Evolutionary conservation across 2,888 invertebrate genomes (phyloP).

Genomic region (Dicranocentrus wangi): DNA sequence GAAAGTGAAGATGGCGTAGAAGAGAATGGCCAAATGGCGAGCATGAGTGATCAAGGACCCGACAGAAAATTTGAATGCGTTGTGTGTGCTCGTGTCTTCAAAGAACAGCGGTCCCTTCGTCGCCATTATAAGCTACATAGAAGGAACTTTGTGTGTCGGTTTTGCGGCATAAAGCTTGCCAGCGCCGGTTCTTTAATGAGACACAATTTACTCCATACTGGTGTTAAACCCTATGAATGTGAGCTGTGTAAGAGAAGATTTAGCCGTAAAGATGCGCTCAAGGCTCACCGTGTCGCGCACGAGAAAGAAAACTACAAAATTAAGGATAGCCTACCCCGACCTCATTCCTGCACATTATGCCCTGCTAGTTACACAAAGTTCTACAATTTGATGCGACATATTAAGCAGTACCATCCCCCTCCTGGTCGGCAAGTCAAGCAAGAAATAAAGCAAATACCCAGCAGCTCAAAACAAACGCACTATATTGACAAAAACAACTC

Average conservation of each 20-base stretch:
- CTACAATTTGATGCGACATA: slow-evolving; percentile 60
- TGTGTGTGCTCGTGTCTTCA: slow-evolving; percentile 42
- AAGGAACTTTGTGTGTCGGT: slow-evolving; percentile 52
- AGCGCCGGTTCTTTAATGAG: slow-evolving; percentile 64
- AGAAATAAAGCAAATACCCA: neutral
- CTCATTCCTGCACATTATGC: slow-evolving; percentile 43
- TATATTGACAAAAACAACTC: slow-evolving; percentile 23
- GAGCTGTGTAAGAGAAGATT: slow-evolving; percentile 49
- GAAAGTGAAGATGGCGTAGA: slow-evolving; percentile 8
- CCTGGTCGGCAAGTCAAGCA: too few relatives aligned
- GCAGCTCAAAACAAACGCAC: neutral
- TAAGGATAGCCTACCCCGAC: slow-evolving; percentile 45
- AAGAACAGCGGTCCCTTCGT: slow-evolving; percentile 45
- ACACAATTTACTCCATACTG: slow-evolving; percentile 64
- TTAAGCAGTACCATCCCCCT: slow-evolving; percentile 47
- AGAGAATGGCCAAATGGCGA: neutral
- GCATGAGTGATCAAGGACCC: neutral
- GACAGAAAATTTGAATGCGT: slow-evolving; percentile 40
- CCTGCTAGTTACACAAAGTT: slow-evolving; percentile 54
- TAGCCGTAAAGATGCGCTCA: slow-evolving; percentile 57
- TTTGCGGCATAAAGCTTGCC: slow-evolving; percentile 62
- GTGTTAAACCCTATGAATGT: slow-evolving; percentile 58
- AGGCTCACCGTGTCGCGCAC: slow-evolving; percentile 59
- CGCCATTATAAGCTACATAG: slow-evolving; percentile 59
- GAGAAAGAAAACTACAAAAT: slow-evolving; percentile 30